Conservation (phyloP, 2,888 invertebrate species). For the Augiades crinisus region DNA sequence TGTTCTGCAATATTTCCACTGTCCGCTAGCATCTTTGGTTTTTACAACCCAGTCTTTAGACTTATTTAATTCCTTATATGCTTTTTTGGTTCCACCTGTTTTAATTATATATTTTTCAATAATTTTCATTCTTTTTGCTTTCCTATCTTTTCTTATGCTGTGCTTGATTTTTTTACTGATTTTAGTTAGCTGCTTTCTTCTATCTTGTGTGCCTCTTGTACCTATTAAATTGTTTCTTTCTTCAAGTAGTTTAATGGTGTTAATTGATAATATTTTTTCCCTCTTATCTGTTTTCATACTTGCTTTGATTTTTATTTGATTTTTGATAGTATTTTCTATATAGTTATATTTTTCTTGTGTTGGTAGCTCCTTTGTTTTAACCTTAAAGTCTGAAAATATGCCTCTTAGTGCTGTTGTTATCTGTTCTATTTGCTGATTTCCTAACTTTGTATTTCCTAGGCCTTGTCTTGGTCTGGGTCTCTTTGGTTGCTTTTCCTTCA, state of each 20-base stretch:
- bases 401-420: too few species aligned
- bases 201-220: background rate
- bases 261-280: too few species aligned
- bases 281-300: too few species aligned
- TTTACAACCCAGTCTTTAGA: conserved; percentile 12
- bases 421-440: too few species aligned
- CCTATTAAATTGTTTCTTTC: background rate
- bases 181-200: background rate
- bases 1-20: background rate
- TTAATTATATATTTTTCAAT: conserved; percentile 19
- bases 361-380: too few species aligned
- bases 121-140: conserved; percentile 2
- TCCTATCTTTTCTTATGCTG: conserved; percentile 7
- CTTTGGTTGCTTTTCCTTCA: conserved; percentile 5
- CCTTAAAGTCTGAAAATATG: too few species aligned
- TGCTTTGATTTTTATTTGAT: too few species aligned
- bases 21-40: conserved; percentile 11
- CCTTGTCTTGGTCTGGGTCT: too few species aligned
- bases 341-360: too few species aligned
- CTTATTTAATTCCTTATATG: conserved; percentile 13
- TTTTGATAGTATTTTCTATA: too few species aligned
- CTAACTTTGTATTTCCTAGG: too few species aligned
- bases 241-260: background rate
- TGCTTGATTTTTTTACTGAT: conserved; percentile 3
- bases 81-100: conserved; percentile 14